Base-by-base conservation (phyloP, 1,140 invertebrate species). In the Drosophila hydei region DNA sequence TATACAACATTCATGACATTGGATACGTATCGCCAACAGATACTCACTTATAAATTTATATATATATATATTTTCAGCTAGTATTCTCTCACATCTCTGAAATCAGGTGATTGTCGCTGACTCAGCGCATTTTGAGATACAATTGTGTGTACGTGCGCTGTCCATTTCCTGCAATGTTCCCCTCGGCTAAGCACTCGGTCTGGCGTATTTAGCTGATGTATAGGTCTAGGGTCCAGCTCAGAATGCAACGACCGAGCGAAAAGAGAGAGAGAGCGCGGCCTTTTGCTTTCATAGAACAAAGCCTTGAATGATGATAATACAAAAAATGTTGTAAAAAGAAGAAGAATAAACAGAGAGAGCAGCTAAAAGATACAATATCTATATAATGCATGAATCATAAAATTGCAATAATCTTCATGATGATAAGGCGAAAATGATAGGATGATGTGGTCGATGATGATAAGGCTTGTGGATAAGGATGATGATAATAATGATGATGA, bases 231-330 rank as follows among this genome's bases (percentile, higher is more conserved):
- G 69, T 54, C 47, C 62, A 42, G 38, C 12, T 16, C 36, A 16
- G 7, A 38, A 50, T 42, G 38, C 38, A 42, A 16, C 14, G 38
- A 14, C 38, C 38, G 38, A 14, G 50, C 45, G 50, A 62, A 54
- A 71, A 19, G 36, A 6, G 38, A 16, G 38, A 42, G 38, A 16
- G 38, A 42, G 38, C 1, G 38, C 40, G 18, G 79, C 75, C 77
- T 84, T 83, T 84, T 76, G 79, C 75, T 83, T 83, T 83, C 79
- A 79, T 47, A 54, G 54, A 64, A 71, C 51, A 64, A 64, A 19
- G 54, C 48, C 65, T 61, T 36, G 40, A 27, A 45, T 48, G 56
- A 76, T 56, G 71, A 72, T 76, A 23, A 43, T 52, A 62, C 56
- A 21, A 52, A 74, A 87, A 65, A 85, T 74, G 74, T 64, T 36